Evolutionary conservation across 2,888 invertebrate genomes (phyloP).

Genomic region (Serripes groenlandicus): DNA sequence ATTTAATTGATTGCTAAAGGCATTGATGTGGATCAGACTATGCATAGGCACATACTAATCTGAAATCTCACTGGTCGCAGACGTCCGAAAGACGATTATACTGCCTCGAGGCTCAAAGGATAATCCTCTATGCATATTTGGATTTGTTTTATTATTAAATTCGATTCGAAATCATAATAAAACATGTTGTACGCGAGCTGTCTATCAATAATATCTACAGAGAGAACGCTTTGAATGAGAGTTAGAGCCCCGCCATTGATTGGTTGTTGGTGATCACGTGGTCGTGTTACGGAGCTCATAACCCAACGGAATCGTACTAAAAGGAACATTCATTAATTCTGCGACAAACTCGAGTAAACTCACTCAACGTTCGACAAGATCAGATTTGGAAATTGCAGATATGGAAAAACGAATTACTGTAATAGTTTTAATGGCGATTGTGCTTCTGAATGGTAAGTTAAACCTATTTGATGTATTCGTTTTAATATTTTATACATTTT

Average conservation of each 20-base stretch:
- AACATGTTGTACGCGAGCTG: background rate
- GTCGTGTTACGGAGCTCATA: background rate
- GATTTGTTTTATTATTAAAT: background rate
- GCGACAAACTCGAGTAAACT: background rate
- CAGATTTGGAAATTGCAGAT: background rate
- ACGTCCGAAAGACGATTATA: no score
- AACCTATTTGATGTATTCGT: background rate
- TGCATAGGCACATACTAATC: no score
- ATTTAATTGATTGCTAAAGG: no score
- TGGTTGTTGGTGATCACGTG: background rate
- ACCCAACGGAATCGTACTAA: background rate
- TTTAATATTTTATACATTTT: background rate
- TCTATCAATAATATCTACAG: background rate
- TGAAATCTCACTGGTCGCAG: no score
- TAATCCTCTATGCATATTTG: no score
- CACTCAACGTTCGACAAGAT: background rate
- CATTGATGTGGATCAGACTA: no score
- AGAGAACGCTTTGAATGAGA: background rate
- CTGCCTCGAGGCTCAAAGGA: no score
- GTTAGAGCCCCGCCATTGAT: background rate
- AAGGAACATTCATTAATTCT: background rate
- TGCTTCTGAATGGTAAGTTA: background rate
- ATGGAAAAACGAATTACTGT: background rate
- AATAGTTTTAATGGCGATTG: background rate
- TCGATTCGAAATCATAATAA: background rate